Base-by-base conservation (phyloP, 2,888 invertebrate species). In the Lithophane ornitopus region DNA sequence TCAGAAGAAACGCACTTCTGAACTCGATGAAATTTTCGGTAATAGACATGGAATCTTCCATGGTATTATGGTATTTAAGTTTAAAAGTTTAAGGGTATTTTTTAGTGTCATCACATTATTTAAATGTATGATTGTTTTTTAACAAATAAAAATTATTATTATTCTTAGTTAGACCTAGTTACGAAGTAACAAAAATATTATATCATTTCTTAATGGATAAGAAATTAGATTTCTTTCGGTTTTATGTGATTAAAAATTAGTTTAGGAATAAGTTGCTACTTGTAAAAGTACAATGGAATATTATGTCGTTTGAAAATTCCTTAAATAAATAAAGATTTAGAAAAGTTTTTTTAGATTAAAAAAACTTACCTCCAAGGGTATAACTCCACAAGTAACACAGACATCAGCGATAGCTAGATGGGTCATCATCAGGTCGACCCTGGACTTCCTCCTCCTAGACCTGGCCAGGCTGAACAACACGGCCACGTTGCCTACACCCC, bases 371-470 rank as follows among this genome's bases (percentile, higher is more conserved):
- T 98, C 98, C 16, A 98, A 90, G 0, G 98, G 98, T 82, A 98
- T 98, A 94, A 98, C 98, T 69, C 98, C 97, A 90, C 98, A 98
- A 0, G 98, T 98, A 44, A 98, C 98, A 69, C 98, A 97, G 11
- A 98, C 97, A 93, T 98, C 98, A 3, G 98, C 98, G 1, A 98
- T 95, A 0, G 98, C 97, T 70, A 98, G 94, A 91, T 98, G 98
- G 70, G 98, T 97, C 92, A 98, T 98, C 95, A 98, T 97, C 82
- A 98, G 91, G 78, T 98, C 98, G n/a, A 98, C 98, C 46, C 98
- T 94, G 0, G 98, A 98, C 90, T 98, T 97, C 81, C 98, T 94
- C 39, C 97, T 97, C 52, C 98, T 93, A 2, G 97, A 96, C 56
- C 97, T 96, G 74, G 97, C 97, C 70, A 98, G 93, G 0, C 98